Percentiles rank a stretch among this genome's conserved stretches.
phyloP scores from a whole-genome alignment of 2,113 vertebrate genomes.

The Pampusana beccarii region DNA sequence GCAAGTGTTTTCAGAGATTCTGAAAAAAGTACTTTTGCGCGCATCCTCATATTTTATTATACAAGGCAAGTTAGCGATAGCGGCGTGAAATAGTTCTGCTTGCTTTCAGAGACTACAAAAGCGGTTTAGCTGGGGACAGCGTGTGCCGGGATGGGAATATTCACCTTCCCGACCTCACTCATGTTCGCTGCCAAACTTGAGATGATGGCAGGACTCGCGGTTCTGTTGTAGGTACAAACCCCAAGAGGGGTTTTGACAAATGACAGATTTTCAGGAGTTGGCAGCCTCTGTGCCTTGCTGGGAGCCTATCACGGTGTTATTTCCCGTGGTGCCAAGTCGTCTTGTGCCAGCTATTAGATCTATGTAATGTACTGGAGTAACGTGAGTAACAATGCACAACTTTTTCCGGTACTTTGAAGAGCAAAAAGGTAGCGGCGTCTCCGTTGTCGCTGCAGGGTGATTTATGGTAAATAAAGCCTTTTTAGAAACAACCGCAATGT shows the following conservation, averaged over 20 bases:
- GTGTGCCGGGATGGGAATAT: rapidly evolving
- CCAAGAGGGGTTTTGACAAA: not conserved
- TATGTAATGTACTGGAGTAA: not conserved
- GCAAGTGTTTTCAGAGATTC: not conserved
- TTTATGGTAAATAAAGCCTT: not conserved
- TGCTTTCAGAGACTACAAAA: not conserved
- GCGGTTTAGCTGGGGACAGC: not conserved
- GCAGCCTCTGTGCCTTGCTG: not conserved
- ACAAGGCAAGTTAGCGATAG: not conserved
- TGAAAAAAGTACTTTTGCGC: not conserved
- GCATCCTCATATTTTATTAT: not conserved
- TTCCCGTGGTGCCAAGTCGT: constrained; percentile 24
- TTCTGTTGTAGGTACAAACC: not conserved
- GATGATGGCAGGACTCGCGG: not conserved
- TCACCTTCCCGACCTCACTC: not conserved
- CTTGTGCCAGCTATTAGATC: not conserved
- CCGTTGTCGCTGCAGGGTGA: not conserved
- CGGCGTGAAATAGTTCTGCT: not conserved
- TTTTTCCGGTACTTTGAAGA: not conserved
- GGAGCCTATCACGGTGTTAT: not conserved
- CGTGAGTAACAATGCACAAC: not conserved
- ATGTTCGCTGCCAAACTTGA: not conserved
- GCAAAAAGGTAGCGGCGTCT: not conserved
- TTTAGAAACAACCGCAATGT: not conserved
- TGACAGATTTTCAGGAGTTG: not conserved